Evolutionary conservation across 2,888 invertebrate species (phyloP).

Genomic region (Tenthredo amoena): DNA sequence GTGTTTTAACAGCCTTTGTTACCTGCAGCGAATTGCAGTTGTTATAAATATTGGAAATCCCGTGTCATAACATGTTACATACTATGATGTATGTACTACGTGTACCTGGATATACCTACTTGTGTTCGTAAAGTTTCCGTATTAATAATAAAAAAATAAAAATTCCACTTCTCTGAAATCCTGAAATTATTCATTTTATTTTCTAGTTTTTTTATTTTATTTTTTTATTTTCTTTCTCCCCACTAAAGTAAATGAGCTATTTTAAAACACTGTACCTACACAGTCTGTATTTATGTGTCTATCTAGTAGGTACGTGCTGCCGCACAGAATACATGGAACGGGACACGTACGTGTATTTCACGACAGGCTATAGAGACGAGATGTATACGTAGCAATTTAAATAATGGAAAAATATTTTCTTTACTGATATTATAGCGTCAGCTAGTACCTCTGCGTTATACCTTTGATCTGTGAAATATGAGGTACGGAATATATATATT

Average conservation of each 20-base stretch:
- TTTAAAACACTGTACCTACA: neutral
- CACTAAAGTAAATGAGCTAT: neutral
- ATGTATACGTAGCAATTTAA: neutral
- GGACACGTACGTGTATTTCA: neutral
- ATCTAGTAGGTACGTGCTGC: neutral
- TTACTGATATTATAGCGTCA: neutral
- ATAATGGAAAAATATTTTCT: slow-evolving; percentile 1
- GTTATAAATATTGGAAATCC: too few species aligned
- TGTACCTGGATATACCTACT: too few species aligned
- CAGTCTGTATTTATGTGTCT: neutral
- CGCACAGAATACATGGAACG: neutral
- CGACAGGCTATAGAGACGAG: neutral
- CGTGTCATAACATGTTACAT: too few species aligned
- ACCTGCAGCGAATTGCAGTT: too few species aligned
- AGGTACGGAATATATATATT: neutral
- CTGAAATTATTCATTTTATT: too few species aligned
- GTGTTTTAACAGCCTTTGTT: too few species aligned
- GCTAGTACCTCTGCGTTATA: neutral
- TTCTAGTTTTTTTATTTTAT: neutral
- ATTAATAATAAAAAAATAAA: neutral
- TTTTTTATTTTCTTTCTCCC: neutral
- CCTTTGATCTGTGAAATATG: neutral
- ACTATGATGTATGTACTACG: too few species aligned
- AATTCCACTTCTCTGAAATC: too few species aligned
- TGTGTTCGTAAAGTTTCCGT: too few species aligned